Percentiles rank a stretch among this genome's conserved stretches.
phyloP scores from a whole-genome alignment of 2,888 invertebrate genomes.

The Cephus pulcher region DNA sequence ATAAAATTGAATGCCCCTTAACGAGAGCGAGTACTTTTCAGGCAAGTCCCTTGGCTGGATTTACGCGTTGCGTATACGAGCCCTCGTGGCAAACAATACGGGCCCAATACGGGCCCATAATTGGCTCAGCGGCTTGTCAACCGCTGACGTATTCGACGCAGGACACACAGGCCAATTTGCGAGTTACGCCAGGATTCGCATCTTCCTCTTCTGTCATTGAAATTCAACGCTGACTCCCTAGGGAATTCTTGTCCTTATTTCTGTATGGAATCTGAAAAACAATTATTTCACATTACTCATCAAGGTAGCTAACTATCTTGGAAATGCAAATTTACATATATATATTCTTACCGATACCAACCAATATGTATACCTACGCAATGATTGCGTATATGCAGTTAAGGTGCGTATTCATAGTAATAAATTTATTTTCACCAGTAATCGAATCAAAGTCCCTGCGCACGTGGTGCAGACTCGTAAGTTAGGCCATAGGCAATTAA shows the following conservation, averaged over 20 bases:
- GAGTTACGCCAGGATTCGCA: background rate
- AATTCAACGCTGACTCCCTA: background rate
- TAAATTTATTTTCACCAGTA: background rate
- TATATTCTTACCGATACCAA: background rate
- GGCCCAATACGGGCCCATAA: slow-evolving; percentile 3
- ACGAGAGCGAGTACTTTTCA: slow-evolving; percentile 8
- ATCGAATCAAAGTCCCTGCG: background rate
- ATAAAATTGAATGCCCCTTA: slow-evolving; percentile 7
- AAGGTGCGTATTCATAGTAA: background rate
- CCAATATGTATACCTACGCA: background rate
- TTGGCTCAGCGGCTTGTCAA: slow-evolving; percentile 7
- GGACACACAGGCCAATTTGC: background rate
- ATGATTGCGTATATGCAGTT: background rate
- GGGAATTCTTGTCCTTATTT: background rate
- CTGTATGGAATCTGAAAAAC: background rate
- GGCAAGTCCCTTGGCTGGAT: slow-evolving; percentile 1
- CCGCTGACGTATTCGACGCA: background rate
- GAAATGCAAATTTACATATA: background rate
- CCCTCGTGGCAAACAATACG: slow-evolving; percentile 1
- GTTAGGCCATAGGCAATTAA: background rate
- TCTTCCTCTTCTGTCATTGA: background rate
- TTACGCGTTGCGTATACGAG: slow-evolving; percentile 4
- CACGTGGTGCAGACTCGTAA: background rate
- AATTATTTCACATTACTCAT: background rate
- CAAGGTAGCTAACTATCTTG: background rate